Conservation (phyloP, 2,113 vertebrate genomes). For the Epinephelus cyanopodus region DNA sequence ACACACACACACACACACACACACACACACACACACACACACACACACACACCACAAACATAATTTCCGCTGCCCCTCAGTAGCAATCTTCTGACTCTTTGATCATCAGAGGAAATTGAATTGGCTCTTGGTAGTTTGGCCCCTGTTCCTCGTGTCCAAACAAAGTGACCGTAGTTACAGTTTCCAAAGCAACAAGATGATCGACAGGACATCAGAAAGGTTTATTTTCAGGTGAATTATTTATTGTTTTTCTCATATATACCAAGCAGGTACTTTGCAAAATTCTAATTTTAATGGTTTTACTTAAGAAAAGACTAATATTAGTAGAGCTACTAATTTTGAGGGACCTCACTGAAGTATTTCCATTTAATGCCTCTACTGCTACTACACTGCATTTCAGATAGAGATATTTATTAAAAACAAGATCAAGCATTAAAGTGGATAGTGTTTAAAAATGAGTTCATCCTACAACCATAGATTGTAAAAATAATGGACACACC, state of each 20-base stretch:
- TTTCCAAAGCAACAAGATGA: constrained; percentile 48
- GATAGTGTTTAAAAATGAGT: too few relatives aligned
- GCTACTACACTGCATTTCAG: neutral
- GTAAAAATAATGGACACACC: too few relatives aligned
- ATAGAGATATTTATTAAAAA: too few relatives aligned
- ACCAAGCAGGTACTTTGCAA: neutral
- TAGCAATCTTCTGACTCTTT: constrained; percentile 41
- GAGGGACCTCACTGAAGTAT: neutral
- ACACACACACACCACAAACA: constrained; percentile 21
- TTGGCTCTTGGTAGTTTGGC: constrained; percentile 36
- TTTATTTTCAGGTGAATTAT: neutral
- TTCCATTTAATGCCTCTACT: neutral
- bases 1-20: constrained; percentile 16
- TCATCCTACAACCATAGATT: too few relatives aligned
- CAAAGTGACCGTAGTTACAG: constrained; percentile 26
- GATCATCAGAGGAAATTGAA: constrained; percentile 64
- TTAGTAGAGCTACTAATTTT: too few relatives aligned
- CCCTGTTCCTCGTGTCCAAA: constrained; percentile 31
- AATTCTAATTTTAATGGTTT: neutral
- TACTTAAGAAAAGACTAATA: neutral
- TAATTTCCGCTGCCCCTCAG: constrained; percentile 47
- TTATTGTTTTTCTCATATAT: neutral
- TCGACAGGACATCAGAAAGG: neutral
- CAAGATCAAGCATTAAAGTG: too few relatives aligned
- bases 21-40: constrained; percentile 17